phyloP scores from a whole-genome alignment of 2,797 vertebrate species.

The Schizopygopsis malacanthus region DNA sequence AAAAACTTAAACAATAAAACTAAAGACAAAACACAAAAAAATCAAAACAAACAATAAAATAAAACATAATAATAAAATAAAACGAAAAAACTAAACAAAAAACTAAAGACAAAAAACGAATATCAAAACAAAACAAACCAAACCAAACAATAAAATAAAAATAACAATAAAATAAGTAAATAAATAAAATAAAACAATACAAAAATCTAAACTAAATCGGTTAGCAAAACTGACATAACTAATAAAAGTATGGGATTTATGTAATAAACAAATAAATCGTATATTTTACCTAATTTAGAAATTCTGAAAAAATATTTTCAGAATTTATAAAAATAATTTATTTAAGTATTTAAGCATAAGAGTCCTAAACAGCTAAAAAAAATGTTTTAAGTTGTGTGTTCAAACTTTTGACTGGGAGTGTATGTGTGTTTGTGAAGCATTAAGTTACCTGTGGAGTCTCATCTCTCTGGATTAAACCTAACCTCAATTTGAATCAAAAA shows the following conservation, averaged over 20 bases:
- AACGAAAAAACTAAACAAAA: not conserved
- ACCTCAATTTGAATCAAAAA: constrained; percentile 36
- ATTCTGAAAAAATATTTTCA: not conserved
- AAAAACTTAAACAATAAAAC: not conserved
- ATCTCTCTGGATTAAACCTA: constrained; percentile 50
- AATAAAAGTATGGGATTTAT: not conserved
- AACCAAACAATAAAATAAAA: too few relatives aligned
- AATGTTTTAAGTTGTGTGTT: constrained; percentile 2
- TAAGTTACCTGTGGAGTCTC: constrained; percentile 62
- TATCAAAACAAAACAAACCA: too few relatives aligned
- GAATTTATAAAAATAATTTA: not conserved
- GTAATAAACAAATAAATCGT: too few relatives aligned
- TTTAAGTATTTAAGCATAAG: not conserved
- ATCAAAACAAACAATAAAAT: too few relatives aligned
- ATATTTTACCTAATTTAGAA: not conserved
- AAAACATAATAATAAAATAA: too few relatives aligned
- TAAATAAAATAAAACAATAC: not conserved
- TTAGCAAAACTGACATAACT: not conserved
- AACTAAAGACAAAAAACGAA: not conserved
- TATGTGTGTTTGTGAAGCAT: constrained; percentile 34
- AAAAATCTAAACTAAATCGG: not conserved
- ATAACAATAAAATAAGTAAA: not conserved
- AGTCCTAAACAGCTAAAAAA: not conserved
- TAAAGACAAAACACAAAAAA: too few relatives aligned
- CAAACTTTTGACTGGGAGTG: constrained; percentile 20